Evolutionary conservation across 2,888 invertebrate genomes (phyloP), one percentile per base, ranked within the genome.

Genomic region (Salticus scenicus): DNA sequence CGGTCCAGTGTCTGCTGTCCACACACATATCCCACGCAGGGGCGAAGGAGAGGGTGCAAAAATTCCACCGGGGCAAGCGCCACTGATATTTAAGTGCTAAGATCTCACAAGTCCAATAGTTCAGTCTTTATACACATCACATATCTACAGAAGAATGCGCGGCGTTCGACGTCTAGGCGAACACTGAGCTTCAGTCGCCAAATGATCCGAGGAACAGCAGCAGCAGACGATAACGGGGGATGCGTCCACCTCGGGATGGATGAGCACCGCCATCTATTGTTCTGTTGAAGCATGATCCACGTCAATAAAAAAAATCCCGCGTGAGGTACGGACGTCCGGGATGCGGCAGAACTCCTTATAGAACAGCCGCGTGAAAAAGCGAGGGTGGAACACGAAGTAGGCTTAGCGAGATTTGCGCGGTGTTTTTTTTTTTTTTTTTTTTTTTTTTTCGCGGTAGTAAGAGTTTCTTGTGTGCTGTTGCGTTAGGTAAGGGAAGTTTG

Each of bases 181-280:
- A 57, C 71, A 83, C 82, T 83, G 82, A 66, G 28, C 42, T 17
- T 17, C 14, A 14, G 33, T 47, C 37, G 66, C 33, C 47, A 27
- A 64, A 20, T 24, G 33, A 33, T n/a, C 41, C 41, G 31, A 33
- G 28, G 72, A 51, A 27, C 30, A 30, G 37, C 8, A 69, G 24
- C 37, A 47, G 82, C 72, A 66, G 72, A 33, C 47, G 81, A 81
- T 69, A 57, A 37, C 64, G n/a, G 51, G 28, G 27, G 72, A 67
- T 57, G 69, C 67, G 37, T 67, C 66, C 31, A 28, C 30, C 71
- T 51, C 47, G 71, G 33, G 57, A 57, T 75, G 82, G 76, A 76
- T 83, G 66, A 76, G 82, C 82, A 83, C 82, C 66, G 82, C 82
- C 82, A 83, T 83, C 82, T 83, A 83, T 83, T 83, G 82, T 83